These are phyloP conservation scores for Megathymus violae DNA, from an alignment of 1,140 invertebrate genomes.

Conservation along the genomic window DNA sequence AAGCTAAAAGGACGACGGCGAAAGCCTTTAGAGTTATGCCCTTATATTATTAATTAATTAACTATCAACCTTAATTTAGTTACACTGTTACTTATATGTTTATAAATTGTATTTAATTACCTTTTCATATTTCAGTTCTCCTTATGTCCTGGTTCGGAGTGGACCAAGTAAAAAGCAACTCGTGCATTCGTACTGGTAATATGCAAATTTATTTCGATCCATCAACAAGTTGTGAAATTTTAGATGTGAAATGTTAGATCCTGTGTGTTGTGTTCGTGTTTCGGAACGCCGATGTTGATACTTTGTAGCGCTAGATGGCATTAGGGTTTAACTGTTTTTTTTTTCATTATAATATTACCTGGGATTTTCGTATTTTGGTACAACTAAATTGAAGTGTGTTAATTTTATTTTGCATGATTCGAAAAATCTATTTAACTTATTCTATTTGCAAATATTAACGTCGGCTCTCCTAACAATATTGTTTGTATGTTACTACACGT, in stretches of 20 bases:
- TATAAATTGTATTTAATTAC: too few relatives aligned
- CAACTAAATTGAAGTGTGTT: too few relatives aligned
- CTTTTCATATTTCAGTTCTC: slow-evolving; percentile 61
- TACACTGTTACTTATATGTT: too few relatives aligned
- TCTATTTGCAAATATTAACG: slow-evolving; percentile 33
- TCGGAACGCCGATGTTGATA: slow-evolving; percentile 50
- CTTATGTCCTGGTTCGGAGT: slow-evolving; percentile 80
- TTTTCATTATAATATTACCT: neutral
- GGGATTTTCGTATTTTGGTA: neutral
- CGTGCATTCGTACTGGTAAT: slow-evolving; percentile 79
- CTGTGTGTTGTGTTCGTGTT: slow-evolving; percentile 27
- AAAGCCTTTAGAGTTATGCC: too few relatives aligned
- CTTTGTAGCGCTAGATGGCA: neutral
- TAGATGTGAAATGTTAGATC: slow-evolving; percentile 17
- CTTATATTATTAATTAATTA: too few relatives aligned
- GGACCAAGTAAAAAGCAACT: slow-evolving; percentile 76
- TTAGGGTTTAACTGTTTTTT: neutral
- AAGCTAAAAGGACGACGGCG: too few relatives aligned
- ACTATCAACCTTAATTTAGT: neutral
- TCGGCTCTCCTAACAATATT: slow-evolving; percentile 47
- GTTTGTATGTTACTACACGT: slow-evolving; percentile 59
- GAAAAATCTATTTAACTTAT: too few relatives aligned
- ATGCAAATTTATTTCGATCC: slow-evolving; percentile 39
- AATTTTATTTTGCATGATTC: too few relatives aligned
- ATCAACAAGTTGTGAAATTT: too few relatives aligned